A percentile compares a stretch with the other conserved stretches of the same genome.
Conservation (phyloP, 23 tunicate species). For the Trididemnum nubilum region DNA sequence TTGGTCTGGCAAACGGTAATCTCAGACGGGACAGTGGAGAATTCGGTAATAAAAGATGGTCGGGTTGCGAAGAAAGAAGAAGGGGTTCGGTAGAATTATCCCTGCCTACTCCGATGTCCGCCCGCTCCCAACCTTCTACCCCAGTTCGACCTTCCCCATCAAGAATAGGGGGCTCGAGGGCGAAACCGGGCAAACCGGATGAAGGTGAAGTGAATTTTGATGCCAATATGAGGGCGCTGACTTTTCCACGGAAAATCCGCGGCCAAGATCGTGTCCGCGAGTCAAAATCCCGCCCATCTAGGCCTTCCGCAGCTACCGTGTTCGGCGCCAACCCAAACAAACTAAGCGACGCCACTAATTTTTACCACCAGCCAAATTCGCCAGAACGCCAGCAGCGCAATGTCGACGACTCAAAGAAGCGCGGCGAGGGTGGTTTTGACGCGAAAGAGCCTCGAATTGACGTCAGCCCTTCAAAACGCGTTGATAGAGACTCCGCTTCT, state of each 20-base stretch:
- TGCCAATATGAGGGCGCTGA: not conserved
- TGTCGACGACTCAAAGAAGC: not conserved
- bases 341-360: not conserved
- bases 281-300: not conserved
- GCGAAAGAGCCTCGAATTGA: not conserved
- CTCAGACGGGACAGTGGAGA: conserved; percentile 7
- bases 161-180: conserved; percentile 29
- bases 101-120: not conserved
- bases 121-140: conserved; percentile 31
- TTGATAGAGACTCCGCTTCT: not conserved
- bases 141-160: conserved; percentile 21
- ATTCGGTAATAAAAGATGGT: not conserved
- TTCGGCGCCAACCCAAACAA: not conserved
- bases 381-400: not conserved
- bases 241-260: conserved; percentile 20
- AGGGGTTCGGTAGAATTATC: not conserved
- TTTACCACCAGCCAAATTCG: not conserved
- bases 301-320: not conserved
- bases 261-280: conserved; percentile 1
- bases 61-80: conserved; percentile 26
- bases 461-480: not conserved
- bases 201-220: not conserved
- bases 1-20: conserved; percentile 63
- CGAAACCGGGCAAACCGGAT: conserved; percentile 19
- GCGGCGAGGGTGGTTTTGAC: not conserved